These are phyloP conservation scores for Rhynchophorus ferrugineus DNA, from an alignment of 1,140 invertebrate genomes.

Conservation along the genomic window DNA sequence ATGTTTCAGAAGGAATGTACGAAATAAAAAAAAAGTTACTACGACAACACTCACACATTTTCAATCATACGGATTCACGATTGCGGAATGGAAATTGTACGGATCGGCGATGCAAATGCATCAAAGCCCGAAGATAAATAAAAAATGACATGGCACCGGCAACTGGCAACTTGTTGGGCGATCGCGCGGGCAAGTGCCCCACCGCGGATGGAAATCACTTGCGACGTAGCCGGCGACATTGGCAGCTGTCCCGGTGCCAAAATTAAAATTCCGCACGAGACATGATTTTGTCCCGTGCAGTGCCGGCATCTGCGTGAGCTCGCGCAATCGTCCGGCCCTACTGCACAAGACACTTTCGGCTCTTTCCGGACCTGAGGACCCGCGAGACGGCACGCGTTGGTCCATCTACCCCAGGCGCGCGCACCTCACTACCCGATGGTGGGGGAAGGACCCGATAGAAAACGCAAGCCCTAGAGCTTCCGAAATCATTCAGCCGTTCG, in stretches of 20 bases:
- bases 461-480: slow-evolving; percentile 24
- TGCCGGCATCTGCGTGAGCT: slow-evolving; percentile 6
- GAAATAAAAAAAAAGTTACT: too few relatives aligned
- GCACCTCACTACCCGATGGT: slow-evolving; percentile 14
- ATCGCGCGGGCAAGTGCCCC: slow-evolving; percentile 6
- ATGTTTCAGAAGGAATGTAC: too few relatives aligned
- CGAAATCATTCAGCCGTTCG: slow-evolving; percentile 31
- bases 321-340: slow-evolving; percentile 1
- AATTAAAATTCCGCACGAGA: slow-evolving; percentile 24
- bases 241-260: slow-evolving; percentile 21
- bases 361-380: slow-evolving; percentile 11
- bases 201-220: slow-evolving; percentile 16
- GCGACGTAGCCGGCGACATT: slow-evolving; percentile 6
- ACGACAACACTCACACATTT: too few relatives aligned
- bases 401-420: slow-evolving; percentile 11
- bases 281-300: slow-evolving; percentile 24
- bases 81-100: too few relatives aligned
- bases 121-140: too few relatives aligned
- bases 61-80: too few relatives aligned
- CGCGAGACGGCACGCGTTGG: slow-evolving; percentile 24
- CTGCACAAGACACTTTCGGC: slow-evolving; percentile 11
- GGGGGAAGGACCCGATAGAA: slow-evolving; percentile 24
- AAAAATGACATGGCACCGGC: too few relatives aligned
- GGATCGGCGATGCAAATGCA: too few relatives aligned
- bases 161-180: too few relatives aligned